Evolutionary conservation across 2,113 vertebrate species (phyloP).

Genomic region (Sterna hirundo): DNA sequence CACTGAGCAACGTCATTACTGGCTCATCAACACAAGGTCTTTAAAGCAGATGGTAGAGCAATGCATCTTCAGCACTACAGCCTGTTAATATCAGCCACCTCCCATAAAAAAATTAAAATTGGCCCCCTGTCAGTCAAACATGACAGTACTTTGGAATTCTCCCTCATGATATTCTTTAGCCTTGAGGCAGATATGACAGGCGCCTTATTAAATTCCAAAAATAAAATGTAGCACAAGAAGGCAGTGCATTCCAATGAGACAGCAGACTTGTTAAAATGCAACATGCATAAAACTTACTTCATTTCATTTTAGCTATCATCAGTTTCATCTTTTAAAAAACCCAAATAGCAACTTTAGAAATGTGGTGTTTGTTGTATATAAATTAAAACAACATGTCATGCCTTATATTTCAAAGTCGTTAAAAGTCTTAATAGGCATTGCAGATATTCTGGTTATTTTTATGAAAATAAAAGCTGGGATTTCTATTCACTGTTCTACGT

Average conservation of each 20-base stretch:
- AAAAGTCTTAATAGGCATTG: neutral
- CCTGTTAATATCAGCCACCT: conserved; percentile 74
- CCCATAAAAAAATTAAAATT: conserved; percentile 80
- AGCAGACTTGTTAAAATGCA: conserved; percentile 81
- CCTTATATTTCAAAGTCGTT: conserved; percentile 25
- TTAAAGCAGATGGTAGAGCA: conserved; percentile 72
- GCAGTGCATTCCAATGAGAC: conserved; percentile 81
- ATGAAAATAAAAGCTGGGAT: conserved; percentile 21
- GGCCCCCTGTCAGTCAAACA: conserved; percentile 83
- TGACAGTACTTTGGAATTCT: conserved; percentile 82
- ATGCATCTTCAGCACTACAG: conserved; percentile 63
- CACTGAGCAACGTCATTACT: conserved; percentile 75
- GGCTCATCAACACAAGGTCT: conserved; percentile 70
- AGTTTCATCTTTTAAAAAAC: conserved; percentile 62
- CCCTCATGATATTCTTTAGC: conserved; percentile 81
- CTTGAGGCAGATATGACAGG: conserved; percentile 86
- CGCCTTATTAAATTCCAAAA: conserved; percentile 87
- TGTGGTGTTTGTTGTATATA: conserved; percentile 37
- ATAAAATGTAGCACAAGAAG: conserved; percentile 81
- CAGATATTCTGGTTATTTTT: conserved; percentile 5
- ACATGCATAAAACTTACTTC: conserved; percentile 73
- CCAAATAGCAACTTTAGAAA: conserved; percentile 67
- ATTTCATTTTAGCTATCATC: conserved; percentile 71
- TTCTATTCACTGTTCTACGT: neutral
- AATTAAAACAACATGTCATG: conserved; percentile 54